Percentiles rank a stretch among this genome's conserved stretches.
These are phyloP conservation scores for Menura novaehollandiae DNA, from an alignment of 2,113 vertebrate species.

Conservation along the genomic window DNA sequence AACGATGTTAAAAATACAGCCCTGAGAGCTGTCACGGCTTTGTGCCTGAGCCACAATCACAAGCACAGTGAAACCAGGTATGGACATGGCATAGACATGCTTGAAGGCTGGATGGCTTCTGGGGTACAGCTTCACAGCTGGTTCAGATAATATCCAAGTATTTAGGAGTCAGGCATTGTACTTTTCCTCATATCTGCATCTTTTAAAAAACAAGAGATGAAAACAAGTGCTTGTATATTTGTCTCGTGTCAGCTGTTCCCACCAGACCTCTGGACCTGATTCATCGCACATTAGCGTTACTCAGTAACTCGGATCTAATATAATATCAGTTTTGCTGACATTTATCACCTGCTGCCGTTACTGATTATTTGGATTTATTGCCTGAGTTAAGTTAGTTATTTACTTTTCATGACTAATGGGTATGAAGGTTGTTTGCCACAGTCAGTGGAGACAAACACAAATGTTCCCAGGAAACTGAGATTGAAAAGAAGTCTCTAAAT, in stretches of 20 bases:
- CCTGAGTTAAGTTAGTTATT: constrained; percentile 50
- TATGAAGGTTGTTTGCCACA: constrained; percentile 40
- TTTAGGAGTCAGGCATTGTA: neutral
- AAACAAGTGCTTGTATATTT: neutral
- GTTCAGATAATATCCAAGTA: neutral
- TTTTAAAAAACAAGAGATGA: neutral
- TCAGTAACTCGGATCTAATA: constrained; percentile 37
- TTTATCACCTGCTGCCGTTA: constrained; percentile 44
- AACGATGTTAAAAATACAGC: neutral
- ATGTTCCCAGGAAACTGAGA: constrained; percentile 31
- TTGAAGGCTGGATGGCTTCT: neutral
- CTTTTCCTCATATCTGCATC: neutral
- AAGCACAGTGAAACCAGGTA: neutral
- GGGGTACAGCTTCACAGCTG: neutral
- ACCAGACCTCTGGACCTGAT: constrained; percentile 38
- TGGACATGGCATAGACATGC: fast-evolving
- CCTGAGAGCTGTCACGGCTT: neutral
- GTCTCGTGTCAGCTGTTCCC: constrained; percentile 15
- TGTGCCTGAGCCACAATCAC: neutral
- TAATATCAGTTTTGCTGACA: constrained; percentile 39
- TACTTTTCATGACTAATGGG: constrained; percentile 57
- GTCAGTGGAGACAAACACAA: neutral
- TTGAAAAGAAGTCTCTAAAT: neutral
- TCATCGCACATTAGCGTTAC: constrained; percentile 39
- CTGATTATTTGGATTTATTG: constrained; percentile 68